Percentiles rank a stretch among this genome's conserved stretches.
These are phyloP conservation scores for Pheucticus melanocephalus DNA, from an alignment of 2,113 vertebrate species.

Conservation along the genomic window DNA sequence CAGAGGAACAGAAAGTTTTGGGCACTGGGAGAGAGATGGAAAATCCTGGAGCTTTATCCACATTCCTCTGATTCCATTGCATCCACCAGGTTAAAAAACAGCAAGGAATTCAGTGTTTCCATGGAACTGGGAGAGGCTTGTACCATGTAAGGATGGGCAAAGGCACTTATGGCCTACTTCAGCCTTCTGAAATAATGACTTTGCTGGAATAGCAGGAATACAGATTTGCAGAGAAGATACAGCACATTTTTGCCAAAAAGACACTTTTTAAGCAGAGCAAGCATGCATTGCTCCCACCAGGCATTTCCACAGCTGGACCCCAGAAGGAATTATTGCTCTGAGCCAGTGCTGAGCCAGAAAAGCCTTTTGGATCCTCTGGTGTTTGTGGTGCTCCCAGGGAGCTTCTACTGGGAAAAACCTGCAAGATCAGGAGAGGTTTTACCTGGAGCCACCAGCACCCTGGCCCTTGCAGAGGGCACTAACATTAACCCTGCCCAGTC, in stretches of 20 bases:
- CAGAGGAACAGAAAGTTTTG: not conserved
- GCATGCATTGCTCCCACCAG: fast-evolving
- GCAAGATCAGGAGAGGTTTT: not conserved
- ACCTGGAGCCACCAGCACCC: not conserved
- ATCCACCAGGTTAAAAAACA: not conserved
- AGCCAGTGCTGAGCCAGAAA: not conserved
- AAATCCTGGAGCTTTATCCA: not conserved
- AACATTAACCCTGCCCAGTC: not conserved
- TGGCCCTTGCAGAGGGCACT: not conserved
- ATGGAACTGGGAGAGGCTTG: not conserved
- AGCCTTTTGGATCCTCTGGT: not conserved
- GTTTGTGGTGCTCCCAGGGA: not conserved
- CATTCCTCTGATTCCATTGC: not conserved
- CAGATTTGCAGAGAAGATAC: not conserved
- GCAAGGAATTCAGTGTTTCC: not conserved
- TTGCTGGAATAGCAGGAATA: not conserved
- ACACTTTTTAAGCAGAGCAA: not conserved
- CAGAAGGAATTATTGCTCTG: not conserved
- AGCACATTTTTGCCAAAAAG: not conserved
- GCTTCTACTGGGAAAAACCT: not conserved
- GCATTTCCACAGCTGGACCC: not conserved
- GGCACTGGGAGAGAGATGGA: not conserved
- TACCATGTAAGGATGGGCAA: not conserved
- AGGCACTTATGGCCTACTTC: not conserved
- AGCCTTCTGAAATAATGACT: not conserved